A percentile compares a stretch with the other conserved stretches of the same genome.
These are phyloP conservation scores for Calcarius lapponicus DNA, from an alignment of 2,797 vertebrate genomes.

Conservation along the genomic window DNA sequence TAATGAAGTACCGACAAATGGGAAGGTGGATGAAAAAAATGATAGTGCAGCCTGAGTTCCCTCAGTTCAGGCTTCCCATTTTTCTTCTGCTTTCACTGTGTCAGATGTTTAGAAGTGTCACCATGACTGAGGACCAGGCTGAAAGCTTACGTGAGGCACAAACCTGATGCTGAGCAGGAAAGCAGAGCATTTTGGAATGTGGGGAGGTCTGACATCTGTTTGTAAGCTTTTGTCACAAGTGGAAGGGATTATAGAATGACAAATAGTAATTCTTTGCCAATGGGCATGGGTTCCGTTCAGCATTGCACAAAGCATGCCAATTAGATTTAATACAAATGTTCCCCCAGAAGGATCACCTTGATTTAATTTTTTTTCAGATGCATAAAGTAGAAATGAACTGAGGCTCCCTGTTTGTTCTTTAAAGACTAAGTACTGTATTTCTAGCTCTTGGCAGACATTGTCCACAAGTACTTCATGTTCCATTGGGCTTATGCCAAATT, in stretches of 20 bases:
- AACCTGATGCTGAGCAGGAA: not conserved
- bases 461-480: constrained; percentile 67
- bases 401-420: constrained; percentile 63
- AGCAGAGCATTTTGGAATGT: not conserved
- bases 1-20: not conserved
- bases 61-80: not conserved
- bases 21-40: not conserved
- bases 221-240: constrained; percentile 18
- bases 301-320: not conserved
- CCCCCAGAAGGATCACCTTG: constrained; percentile 53
- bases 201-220: not conserved
- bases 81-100: not conserved
- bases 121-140: not conserved
- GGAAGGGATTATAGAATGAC: constrained; percentile 24
- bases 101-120: not conserved
- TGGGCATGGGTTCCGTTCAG: not conserved
- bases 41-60: not conserved
- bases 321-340: constrained; percentile 31
- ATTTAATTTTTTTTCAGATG: constrained; percentile 49
- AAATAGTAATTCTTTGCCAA: not conserved
- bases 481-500: constrained; percentile 48
- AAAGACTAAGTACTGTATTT: constrained; percentile 56
- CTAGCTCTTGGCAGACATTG: constrained; percentile 68
- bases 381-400: constrained; percentile 22
- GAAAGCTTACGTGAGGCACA: not conserved